A percentile compares a stretch with the other conserved stretches of the same genome.
These are phyloP conservation scores for Pachypanchax playfairii DNA, from an alignment of 2,113 vertebrate species.

Conservation along the genomic window DNA sequence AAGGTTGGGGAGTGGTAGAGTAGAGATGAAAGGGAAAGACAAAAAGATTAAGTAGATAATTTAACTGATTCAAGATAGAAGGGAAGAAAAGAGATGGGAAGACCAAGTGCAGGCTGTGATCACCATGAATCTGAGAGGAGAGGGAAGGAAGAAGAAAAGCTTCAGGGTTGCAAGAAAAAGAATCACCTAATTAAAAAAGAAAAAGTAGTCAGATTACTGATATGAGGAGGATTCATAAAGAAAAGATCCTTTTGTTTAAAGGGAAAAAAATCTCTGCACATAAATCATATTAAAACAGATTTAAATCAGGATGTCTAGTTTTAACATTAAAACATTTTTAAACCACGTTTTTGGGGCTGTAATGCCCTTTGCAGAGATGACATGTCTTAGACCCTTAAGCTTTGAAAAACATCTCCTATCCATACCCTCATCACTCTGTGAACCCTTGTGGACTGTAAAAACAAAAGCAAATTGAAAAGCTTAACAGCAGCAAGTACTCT, in stretches of 20 bases:
- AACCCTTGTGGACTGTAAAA: constrained; percentile 36
- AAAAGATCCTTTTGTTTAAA: no score
- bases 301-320: no score
- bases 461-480: constrained; percentile 47
- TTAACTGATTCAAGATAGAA: constrained; percentile 46
- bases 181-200: no score
- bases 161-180: no score
- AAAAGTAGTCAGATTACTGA: no score
- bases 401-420: background rate
- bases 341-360: no score
- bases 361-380: no score
- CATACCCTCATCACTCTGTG: background rate
- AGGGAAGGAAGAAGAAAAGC: background rate
- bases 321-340: no score
- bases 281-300: no score
- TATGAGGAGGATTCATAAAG: no score
- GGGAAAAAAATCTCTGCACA: no score
- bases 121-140: background rate
- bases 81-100: constrained; percentile 25
- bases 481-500: constrained; percentile 24
- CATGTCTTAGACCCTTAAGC: no score
- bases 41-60: constrained; percentile 45
- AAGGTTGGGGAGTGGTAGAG: background rate
- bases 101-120: background rate
- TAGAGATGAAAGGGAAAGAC: background rate